phyloP scores from a whole-genome alignment of 2,888 invertebrate genomes.

The Lasioglossum morio region DNA sequence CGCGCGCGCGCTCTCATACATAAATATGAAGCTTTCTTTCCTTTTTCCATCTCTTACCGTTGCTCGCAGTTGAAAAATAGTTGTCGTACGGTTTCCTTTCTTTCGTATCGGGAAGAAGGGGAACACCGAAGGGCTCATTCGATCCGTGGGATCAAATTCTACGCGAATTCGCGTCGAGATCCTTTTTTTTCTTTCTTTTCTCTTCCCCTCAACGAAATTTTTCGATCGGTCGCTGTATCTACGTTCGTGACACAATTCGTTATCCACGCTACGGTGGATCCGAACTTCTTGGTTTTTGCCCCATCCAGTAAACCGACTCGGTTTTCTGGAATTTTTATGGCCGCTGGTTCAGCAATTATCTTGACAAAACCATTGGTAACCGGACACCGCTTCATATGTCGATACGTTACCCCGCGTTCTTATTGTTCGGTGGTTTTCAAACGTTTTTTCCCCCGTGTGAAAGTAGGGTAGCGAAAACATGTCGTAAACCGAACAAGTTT shows the following conservation, averaged over 20 bases:
- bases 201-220: not conserved
- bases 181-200: not conserved
- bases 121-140: not conserved
- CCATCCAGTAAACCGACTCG: not conserved
- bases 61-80: not conserved
- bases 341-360: not conserved
- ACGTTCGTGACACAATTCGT: not conserved
- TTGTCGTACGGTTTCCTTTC: not conserved
- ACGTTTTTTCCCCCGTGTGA: not conserved
- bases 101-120: not conserved
- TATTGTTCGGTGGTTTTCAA: not conserved
- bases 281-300: not conserved
- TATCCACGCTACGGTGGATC: not conserved
- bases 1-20: conserved; percentile 53
- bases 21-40: conserved; percentile 54
- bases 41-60: conserved; percentile 8
- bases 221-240: not conserved
- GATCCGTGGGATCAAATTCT: not conserved
- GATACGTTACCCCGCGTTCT: not conserved
- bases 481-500: not conserved
- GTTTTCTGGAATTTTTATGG: not conserved
- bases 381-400: not conserved
- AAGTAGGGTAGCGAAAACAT: not conserved
- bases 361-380: not conserved
- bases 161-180: not conserved